A percentile compares a stretch with the other conserved stretches of the same genome.
These are phyloP conservation scores for Diarsia dahlii DNA, from an alignment of 2,888 invertebrate genomes.

Conservation along the genomic window DNA sequence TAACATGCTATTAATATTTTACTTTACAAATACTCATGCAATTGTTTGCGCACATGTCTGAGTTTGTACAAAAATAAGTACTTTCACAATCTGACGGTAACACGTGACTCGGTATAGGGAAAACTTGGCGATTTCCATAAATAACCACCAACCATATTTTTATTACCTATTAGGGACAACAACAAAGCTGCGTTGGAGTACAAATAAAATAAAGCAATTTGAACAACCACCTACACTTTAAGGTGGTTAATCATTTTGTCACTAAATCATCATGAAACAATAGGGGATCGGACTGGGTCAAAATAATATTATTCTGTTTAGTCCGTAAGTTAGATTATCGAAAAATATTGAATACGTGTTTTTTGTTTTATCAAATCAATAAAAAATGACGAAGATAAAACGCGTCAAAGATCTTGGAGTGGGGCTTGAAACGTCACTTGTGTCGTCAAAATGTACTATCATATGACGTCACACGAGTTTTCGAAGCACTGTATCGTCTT, in stretches of 20 bases:
- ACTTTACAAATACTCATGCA: slow-evolving; percentile 11
- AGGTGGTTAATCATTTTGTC: not conserved
- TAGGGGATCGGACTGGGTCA: too few relatives aligned
- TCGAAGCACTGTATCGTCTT: too few relatives aligned
- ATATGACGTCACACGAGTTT: too few relatives aligned
- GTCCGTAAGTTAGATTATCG: too few relatives aligned
- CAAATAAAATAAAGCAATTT: not conserved
- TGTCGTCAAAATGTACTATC: too few relatives aligned
- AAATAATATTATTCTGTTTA: too few relatives aligned
- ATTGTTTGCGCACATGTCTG: slow-evolving; percentile 20
- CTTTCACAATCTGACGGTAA: slow-evolving; percentile 34
- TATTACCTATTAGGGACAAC: slow-evolving; percentile 8
- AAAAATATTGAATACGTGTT: too few relatives aligned
- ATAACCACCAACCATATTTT: not conserved
- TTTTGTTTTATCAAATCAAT: too few relatives aligned
- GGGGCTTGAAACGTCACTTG: too few relatives aligned
- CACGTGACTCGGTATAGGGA: slow-evolving; percentile 15
- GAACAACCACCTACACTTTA: not conserved
- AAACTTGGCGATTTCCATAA: slow-evolving; percentile 22
- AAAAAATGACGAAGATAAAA: too few relatives aligned
- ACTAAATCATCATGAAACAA: too few relatives aligned
- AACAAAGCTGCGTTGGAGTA: not conserved
- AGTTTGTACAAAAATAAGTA: slow-evolving; percentile 20
- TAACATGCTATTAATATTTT: slow-evolving; percentile 11
- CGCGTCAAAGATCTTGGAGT: too few relatives aligned